Evolutionary conservation across 2,113 vertebrate species (phyloP), one percentile per base, ranked within the genome.

Genomic region (Cercopithecus mona): DNA sequence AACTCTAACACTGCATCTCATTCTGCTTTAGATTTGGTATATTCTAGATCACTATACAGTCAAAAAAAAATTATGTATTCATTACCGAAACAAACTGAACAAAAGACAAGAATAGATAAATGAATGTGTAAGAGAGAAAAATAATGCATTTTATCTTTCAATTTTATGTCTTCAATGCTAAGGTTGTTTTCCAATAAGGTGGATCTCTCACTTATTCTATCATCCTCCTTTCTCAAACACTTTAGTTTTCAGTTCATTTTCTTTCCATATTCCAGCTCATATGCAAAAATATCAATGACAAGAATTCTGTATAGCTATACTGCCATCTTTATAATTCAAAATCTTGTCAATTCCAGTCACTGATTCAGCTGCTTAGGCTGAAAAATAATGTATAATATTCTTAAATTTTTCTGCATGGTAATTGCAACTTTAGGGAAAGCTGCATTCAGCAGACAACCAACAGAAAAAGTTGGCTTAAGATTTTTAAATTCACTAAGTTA

Each of bases 361-460:
- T 92, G 93, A 95, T 97, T 93, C n/a, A 85, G 13, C 59, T 84
- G 66, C 40, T 70, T 17, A 9, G 3, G 5, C 64, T 94, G 92
- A 81, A 96, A 97, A 97, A 85, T 57, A 84, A 78, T 30, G 6
- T 7, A 92, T 84, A 48, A 83, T 40, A 25, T 96, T 50, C 40
- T 72, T 97, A 38, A 48, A 38, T 45, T 96, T 95, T 96, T 82
- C 81, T 88, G n/a, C 2, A 27, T 4, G 0, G 1, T 43, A n/a
- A 87, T 22, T 23, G 6, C 12, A 96, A 70, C n/a, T 91, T 97
- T 64, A 97, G 75, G 97, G 93, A 50, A 88, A 97, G 38, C 25
- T 75, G 11, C 2, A 68, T 57, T 95, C 50, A 40, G 27, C 82
- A 70, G 96, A 92, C 90, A 48, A 66, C 2, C 13, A 16, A 23